These are phyloP conservation scores for Phyllopteryx taeniolatus DNA, from an alignment of 2,113 vertebrate genomes.

Conservation along the genomic window DNA sequence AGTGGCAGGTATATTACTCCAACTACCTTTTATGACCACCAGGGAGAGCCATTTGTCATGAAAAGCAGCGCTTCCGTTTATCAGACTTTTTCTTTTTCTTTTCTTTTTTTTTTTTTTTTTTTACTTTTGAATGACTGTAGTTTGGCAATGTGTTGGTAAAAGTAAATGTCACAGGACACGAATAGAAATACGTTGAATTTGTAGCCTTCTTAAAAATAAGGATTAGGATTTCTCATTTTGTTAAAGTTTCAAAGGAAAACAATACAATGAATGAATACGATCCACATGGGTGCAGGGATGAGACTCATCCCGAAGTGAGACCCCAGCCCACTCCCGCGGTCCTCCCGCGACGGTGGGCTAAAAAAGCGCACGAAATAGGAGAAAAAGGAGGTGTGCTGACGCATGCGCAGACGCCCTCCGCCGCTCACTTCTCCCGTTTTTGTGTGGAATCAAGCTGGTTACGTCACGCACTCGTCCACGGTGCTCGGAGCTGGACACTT, in stretches of 20 bases:
- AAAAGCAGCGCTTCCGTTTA: neutral
- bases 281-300: neutral
- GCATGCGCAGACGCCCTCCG: constrained; percentile 50
- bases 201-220: neutral
- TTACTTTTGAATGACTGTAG: neutral
- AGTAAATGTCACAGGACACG: neutral
- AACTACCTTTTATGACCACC: neutral
- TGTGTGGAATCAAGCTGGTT: constrained; percentile 40
- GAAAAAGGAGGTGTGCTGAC: constrained; percentile 40
- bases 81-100: neutral
- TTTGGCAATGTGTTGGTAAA: neutral
- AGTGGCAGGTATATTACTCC: no score
- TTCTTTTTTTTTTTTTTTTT: neutral
- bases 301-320: constrained; percentile 25
- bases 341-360: constrained; percentile 19
- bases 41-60: neutral
- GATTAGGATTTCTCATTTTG: neutral
- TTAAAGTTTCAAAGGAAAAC: neutral
- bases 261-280: neutral
- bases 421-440: constrained; percentile 46
- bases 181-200: neutral
- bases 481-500: constrained; percentile 45
- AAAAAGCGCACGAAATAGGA: constrained; percentile 45
- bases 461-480: constrained; percentile 67
- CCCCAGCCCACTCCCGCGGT: constrained; percentile 1